Base-by-base conservation (phyloP, 2,113 vertebrate species). In the Donacobius atricapilla region DNA sequence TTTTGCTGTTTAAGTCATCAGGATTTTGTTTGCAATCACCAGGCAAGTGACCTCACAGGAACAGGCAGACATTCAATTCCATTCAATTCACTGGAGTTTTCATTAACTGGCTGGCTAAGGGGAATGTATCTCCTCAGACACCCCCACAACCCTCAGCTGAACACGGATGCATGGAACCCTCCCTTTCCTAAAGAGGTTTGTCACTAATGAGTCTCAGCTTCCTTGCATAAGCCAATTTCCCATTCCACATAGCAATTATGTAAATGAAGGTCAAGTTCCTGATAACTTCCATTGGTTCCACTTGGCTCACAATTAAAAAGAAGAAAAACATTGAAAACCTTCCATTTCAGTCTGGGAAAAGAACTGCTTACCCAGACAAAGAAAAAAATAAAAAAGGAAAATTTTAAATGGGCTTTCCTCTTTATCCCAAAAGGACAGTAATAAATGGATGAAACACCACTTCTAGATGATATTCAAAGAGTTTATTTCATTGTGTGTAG, bases 211-310 rank as follows among this genome's bases (percentile, higher is more conserved):
- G 35, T 7, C 28, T 75, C 83, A 79, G 77, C 44, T 44, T 65
- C 48, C 39, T 40, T 76, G 44, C 37, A 33, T 57, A 87, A 94
- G 30, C 51, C n/a, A 90, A 76, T 95, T 95, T 89, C 69, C 61
- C 20, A 30, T 65, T 64, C 31, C 56, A 85, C 53, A 69, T 11
- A 79, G 57, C 31, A 94, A 89, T 93, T 95, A 95, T 64, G 60
- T 45, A 94, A 95, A 95, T 65, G 11, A 81, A 94, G 61, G 69
- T 84, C 48, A 89, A 78, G n/a, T 27, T 87, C 48, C 81, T 63
- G 66, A 44, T 79, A 92, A 65, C 18, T 87, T 86, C 25, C 12
- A 48, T 18, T 82, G 65, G 28, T 40, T 93, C 31, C 48, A 73
- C 44, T 86, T 15, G 2, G 25, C 23, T 94, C 31, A 60, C 0